Base-by-base conservation (phyloP, 2,797 vertebrate species). In the Poecilia wingei region DNA sequence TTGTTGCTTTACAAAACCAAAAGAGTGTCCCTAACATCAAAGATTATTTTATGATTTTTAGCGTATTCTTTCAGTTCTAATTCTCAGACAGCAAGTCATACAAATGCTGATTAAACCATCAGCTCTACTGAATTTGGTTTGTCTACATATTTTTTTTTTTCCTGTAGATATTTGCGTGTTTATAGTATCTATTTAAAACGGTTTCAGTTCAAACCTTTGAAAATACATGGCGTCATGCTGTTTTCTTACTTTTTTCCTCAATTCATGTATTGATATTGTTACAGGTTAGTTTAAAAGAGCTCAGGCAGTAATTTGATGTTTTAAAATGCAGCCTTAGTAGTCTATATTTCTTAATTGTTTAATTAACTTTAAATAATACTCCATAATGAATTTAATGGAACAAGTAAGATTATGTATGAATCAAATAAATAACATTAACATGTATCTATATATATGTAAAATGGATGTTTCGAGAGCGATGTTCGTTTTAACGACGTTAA, bases 311-410 rank as follows among this genome's bases (percentile, higher is more conserved):
- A 85, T 39, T 2, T 8, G 14, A 79, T 39, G 22, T 36, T 59
- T 82, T 12, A 80, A 31, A 53, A 16, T 61, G 45, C 20, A 20
- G 72, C 45, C 45, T 59, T 75, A 84, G 45, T 59, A 5, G 3
- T 57, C 18, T 9, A 18, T 70, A 39, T 59, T 75, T 59, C 69
- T 80, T 61, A 81, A 49, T 85, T 72, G 75, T 79, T 72, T 36
- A 41, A 36, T 28, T 61, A 74, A 14, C 16, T 28, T 70, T 39
- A 55, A 79, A 77, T 81, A 74, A 28, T 66, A 51, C 31, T 81
- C 82, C 82, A 84, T 75, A 80, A 83, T 86, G 51, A 83, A 55
- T 82, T 72, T 73, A 83, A 84, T 81, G 3, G 55, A 28, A 83
- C 49, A 9, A 39, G 70, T 36, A 18, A 18, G 7, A 33, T 18